phyloP scores from a whole-genome alignment of 2,888 invertebrate species.

The Hyles lineata region DNA sequence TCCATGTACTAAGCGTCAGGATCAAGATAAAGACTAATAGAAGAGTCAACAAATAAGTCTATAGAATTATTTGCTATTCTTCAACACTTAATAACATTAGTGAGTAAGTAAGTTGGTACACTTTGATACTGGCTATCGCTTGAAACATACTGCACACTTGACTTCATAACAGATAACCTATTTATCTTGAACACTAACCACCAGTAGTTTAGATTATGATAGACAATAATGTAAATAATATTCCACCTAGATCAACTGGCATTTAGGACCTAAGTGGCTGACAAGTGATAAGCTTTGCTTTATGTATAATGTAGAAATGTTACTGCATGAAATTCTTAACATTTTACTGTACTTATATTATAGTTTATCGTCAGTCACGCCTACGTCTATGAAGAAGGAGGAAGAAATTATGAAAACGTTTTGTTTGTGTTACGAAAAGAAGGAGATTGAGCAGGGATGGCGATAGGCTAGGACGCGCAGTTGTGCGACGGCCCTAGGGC shows the following conservation, averaged over 20 bases:
- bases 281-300: background rate
- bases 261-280: background rate
- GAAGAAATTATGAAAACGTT: too few species aligned
- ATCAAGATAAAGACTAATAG: too few species aligned
- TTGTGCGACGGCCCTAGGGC: too few species aligned
- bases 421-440: too few species aligned
- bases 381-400: too few species aligned
- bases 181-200: slow-evolving; percentile 4
- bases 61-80: background rate
- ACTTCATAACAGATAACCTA: slow-evolving; percentile 13
- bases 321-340: too few species aligned
- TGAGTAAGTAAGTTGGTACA: background rate
- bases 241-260: background rate
- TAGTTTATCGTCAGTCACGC: too few species aligned
- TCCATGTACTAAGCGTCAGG: too few species aligned
- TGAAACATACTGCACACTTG: slow-evolving; percentile 9
- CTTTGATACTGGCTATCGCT: background rate
- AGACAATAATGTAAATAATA: background rate
- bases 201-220: slow-evolving; percentile 1
- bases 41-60: background rate
- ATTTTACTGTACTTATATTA: too few species aligned
- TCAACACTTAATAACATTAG: background rate
- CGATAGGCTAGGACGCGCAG: too few species aligned
- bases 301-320: background rate
- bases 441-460: too few species aligned